These are phyloP conservation scores for Chaetophractus vellerosus DNA, from an alignment of 2,797 vertebrate species.

Conservation along the genomic window DNA sequence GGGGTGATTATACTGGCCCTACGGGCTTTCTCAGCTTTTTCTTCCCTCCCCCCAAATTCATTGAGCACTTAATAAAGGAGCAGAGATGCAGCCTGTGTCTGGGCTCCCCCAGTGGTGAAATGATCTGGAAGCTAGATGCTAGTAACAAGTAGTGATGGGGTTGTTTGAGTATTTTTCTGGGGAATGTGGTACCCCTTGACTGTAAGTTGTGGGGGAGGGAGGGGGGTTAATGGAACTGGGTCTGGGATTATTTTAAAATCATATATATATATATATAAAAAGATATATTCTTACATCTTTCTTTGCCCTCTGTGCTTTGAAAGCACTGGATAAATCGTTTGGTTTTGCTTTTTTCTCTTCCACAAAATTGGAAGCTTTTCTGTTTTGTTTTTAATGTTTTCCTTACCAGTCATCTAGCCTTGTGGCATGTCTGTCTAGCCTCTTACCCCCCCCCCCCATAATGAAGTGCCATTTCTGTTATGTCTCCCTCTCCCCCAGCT, in stretches of 20 bases:
- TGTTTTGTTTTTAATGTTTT: slow-evolving; percentile 73
- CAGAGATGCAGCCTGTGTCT: slow-evolving; percentile 75
- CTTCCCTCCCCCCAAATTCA: slow-evolving; percentile 35
- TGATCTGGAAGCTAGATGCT: slow-evolving; percentile 79
- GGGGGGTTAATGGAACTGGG: slow-evolving; percentile 83
- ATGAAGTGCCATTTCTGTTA: slow-evolving; percentile 88
- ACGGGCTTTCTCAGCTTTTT: slow-evolving; percentile 63
- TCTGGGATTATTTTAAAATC: slow-evolving; percentile 87
- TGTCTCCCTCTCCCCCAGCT: slow-evolving; percentile 80
- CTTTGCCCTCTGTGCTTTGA: slow-evolving; percentile 87
- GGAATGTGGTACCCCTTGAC: slow-evolving; percentile 80
- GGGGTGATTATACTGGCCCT: slow-evolving; percentile 78
- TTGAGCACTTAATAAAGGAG: slow-evolving; percentile 87
- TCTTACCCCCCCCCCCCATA: background rate
- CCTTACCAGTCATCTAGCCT: slow-evolving; percentile 79
- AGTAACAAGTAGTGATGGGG: slow-evolving; percentile 78
- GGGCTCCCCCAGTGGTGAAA: slow-evolving; percentile 77
- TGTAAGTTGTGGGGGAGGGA: slow-evolving; percentile 81
- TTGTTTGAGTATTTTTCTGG: slow-evolving; percentile 83
- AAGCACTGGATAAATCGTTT: slow-evolving; percentile 86
- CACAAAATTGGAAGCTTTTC: slow-evolving; percentile 83
- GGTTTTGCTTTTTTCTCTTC: slow-evolving; percentile 85
- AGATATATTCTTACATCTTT: slow-evolving; percentile 88
- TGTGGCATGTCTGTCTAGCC: slow-evolving; percentile 73
- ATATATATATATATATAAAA: slow-evolving; percentile 87